Evolutionary conservation across 2,797 vertebrate species (phyloP).

Genomic region (Eospalax fontanierii): DNA sequence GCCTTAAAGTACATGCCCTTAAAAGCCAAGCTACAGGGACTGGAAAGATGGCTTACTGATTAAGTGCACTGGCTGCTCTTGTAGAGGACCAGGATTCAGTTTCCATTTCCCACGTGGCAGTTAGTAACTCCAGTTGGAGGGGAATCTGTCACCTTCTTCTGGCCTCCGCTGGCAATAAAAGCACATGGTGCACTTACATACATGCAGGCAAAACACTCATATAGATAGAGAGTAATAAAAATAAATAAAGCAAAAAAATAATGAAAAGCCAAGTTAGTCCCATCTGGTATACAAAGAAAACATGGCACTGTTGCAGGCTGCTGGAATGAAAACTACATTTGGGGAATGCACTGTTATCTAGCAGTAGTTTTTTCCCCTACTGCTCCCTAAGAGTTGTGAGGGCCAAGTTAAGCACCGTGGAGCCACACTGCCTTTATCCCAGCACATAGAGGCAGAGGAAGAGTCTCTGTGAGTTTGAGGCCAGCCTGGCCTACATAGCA

Average conservation of each 20-base stretch:
- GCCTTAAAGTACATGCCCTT: not conserved
- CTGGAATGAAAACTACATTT: not conserved
- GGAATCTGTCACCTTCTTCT: no score
- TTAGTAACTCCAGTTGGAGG: no score
- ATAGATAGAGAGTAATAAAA: no score
- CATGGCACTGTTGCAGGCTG: not conserved
- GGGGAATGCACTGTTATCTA: not conserved
- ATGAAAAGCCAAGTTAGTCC: not conserved
- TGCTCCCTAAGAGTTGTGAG: not conserved
- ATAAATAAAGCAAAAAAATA: no score
- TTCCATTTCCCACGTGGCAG: no score
- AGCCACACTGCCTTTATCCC: not conserved
- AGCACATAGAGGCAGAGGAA: not conserved
- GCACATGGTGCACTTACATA: no score
- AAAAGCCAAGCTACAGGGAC: not conserved
- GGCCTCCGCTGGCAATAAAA: no score
- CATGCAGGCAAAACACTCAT: no score
- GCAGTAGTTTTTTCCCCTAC: not conserved
- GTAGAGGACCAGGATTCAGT: no score
- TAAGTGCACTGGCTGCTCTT: no score
- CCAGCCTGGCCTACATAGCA: not conserved
- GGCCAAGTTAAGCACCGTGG: not conserved
- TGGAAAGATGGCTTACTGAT: no score
- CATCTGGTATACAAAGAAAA: constrained; percentile 14
- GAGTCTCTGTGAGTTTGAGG: not conserved